These are phyloP conservation scores for Ditula angustiorana DNA, from an alignment of 2,888 invertebrate species.

Conservation along the genomic window DNA sequence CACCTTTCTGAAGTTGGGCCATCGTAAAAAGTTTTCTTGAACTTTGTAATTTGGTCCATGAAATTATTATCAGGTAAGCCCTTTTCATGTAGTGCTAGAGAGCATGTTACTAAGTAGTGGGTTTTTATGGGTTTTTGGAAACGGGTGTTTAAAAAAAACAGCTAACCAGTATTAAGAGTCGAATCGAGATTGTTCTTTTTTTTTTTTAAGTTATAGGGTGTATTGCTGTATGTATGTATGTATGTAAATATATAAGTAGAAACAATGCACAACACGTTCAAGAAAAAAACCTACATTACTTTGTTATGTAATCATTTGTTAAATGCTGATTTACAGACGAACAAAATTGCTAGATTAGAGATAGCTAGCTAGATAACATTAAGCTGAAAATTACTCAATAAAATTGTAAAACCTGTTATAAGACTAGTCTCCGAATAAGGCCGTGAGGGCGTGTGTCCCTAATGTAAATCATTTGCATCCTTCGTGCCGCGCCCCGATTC, in stretches of 20 bases:
- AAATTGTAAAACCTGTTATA: neutral
- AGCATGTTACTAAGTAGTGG: neutral
- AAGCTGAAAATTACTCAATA: too few relatives aligned
- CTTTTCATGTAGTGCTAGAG: neutral
- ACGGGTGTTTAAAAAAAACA: too few relatives aligned
- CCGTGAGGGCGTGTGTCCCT: slow-evolving; percentile 17
- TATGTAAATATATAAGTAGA: too few relatives aligned
- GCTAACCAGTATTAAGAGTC: too few relatives aligned
- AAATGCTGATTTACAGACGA: too few relatives aligned
- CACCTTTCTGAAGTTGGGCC: slow-evolving; percentile 56
- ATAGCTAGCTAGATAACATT: too few relatives aligned
- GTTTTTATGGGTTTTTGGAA: too few relatives aligned
- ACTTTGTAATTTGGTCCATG: slow-evolving; percentile 32
- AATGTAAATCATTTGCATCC: slow-evolving; percentile 32
- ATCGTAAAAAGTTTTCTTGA: slow-evolving; percentile 47
- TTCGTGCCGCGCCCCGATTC: slow-evolving; percentile 27
- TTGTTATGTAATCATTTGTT: too few relatives aligned
- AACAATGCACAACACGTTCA: neutral
- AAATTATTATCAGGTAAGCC: slow-evolving; percentile 33
- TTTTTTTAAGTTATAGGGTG: too few relatives aligned
- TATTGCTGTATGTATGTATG: neutral
- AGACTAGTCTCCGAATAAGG: slow-evolving; percentile 2
- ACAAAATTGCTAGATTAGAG: too few relatives aligned
- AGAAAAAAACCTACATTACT: too few relatives aligned
- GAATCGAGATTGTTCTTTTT: too few relatives aligned